phyloP scores from a whole-genome alignment of 1,140 invertebrate species.

The Cherax quadricarinatus region DNA sequence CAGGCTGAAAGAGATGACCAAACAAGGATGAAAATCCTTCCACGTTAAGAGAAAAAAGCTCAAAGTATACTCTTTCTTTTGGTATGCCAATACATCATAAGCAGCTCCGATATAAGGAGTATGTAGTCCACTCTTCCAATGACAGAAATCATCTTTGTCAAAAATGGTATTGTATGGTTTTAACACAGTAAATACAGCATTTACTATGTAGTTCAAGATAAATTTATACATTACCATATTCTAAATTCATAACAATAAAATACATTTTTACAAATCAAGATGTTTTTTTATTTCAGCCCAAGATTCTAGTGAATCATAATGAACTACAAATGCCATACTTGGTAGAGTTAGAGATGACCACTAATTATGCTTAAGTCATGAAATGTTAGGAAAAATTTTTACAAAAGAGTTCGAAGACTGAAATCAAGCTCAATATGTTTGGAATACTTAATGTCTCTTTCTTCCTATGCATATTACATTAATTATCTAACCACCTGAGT shows the following conservation, averaged over 20 bases:
- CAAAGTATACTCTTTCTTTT: no score
- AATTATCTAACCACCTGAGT: not conserved
- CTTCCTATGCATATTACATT: not conserved
- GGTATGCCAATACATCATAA: not conserved
- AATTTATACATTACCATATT: not conserved
- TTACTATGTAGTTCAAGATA: not conserved
- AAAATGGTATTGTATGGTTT: not conserved
- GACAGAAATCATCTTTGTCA: not conserved
- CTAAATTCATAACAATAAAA: conserved; percentile 7
- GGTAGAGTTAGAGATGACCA: not conserved
- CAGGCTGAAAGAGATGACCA: not conserved
- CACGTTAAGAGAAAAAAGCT: no score
- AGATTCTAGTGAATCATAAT: not conserved
- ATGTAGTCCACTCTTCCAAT: not conserved
- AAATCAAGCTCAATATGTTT: not conserved
- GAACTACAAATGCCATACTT: not conserved
- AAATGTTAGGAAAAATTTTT: not conserved
- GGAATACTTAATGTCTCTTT: not conserved
- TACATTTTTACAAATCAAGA: not conserved
- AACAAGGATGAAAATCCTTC: not conserved
- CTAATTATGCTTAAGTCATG: not conserved
- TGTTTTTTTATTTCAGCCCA: not conserved
- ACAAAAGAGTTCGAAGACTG: not conserved
- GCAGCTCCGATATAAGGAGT: not conserved
- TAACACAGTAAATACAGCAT: not conserved